Percentiles rank a stretch among this genome's conserved stretches.
phyloP scores from a whole-genome alignment of 2,113 vertebrate genomes.

The Plecturocebus donacophilus region DNA sequence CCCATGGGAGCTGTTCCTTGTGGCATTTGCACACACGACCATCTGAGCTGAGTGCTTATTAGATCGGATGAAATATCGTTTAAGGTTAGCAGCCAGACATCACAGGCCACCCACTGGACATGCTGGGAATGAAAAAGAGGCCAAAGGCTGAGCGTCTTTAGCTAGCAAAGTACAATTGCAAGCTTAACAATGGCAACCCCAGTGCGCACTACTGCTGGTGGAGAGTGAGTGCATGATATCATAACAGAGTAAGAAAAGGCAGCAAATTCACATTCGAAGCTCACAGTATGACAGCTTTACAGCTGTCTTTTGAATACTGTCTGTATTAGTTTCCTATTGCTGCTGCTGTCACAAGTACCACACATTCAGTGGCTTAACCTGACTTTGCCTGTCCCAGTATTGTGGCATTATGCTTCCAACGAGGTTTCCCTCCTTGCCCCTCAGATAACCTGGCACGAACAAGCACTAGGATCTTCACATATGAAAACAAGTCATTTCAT shows the following conservation, averaged over 20 bases:
- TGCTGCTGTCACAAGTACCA: background rate
- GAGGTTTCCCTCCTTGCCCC: background rate
- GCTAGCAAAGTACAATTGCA: slow-evolving; percentile 27
- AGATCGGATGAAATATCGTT: slow-evolving; percentile 37
- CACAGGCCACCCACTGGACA: background rate
- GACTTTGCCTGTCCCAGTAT: background rate
- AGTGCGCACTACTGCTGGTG: background rate
- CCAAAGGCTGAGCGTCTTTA: slow-evolving; percentile 50
- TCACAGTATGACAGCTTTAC: slow-evolving; percentile 33
- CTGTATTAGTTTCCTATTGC: background rate
- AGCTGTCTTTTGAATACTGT: background rate
- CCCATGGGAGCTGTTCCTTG: background rate
- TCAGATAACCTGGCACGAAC: background rate
- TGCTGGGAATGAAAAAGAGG: background rate
- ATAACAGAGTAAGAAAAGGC: background rate
- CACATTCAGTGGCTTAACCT: background rate
- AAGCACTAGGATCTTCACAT: background rate
- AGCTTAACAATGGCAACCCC: slow-evolving; percentile 3
- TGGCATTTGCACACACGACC: background rate
- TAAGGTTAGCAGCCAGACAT: background rate
- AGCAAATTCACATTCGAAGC: slow-evolving; percentile 43
- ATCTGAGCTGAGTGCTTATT: slow-evolving; percentile 53
- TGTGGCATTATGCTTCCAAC: background rate
- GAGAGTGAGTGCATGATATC: background rate
- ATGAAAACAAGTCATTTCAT: background rate